A percentile compares a stretch with the other conserved stretches of the same genome.
Evolutionary conservation across 2,113 vertebrate genomes (phyloP).

Genomic region (Colius striatus): DNA sequence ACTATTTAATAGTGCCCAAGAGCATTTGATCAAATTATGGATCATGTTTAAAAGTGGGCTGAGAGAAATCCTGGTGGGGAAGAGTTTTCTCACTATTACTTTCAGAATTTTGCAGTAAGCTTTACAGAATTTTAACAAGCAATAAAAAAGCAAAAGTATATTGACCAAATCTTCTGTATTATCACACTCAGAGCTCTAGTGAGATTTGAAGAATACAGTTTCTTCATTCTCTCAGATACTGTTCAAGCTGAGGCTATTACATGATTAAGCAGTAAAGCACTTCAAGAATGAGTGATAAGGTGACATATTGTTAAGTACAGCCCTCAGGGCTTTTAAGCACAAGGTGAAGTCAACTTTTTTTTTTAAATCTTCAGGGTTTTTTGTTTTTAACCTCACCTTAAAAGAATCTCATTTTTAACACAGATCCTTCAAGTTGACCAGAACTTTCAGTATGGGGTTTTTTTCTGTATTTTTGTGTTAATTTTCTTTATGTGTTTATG

Average conservation of each 20-base stretch:
- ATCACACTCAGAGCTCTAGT: not conserved
- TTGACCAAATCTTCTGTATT: not conserved
- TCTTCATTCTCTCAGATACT: not conserved
- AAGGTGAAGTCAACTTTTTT: not conserved
- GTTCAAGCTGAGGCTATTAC: not conserved
- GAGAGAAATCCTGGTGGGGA: slow-evolving; percentile 65
- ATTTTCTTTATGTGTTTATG: not conserved
- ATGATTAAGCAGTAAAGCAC: slow-evolving; percentile 43
- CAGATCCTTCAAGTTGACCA: not conserved
- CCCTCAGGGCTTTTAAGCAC: not conserved
- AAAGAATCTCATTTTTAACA: not conserved
- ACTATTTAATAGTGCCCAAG: slow-evolving; percentile 85
- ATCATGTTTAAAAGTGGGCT: slow-evolving; percentile 79
- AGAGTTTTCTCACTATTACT: slow-evolving; percentile 42
- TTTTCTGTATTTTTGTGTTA: rapidly evolving
- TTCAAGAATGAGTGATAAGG: slow-evolving; percentile 45
- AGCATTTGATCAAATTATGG: slow-evolving; percentile 84
- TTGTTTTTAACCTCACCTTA: not conserved
- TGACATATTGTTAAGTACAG: slow-evolving; percentile 6
- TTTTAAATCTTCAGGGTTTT: not conserved
- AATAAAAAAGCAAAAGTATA: not conserved
- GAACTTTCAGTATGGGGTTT: not conserved
- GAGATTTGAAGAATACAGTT: not conserved
- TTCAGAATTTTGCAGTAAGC: slow-evolving; percentile 33
- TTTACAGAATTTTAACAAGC: slow-evolving; percentile 35